A percentile compares a stretch with the other conserved stretches of the same genome.
Conservation (phyloP, 2,888 invertebrate species). For the Sericinus montela region DNA sequence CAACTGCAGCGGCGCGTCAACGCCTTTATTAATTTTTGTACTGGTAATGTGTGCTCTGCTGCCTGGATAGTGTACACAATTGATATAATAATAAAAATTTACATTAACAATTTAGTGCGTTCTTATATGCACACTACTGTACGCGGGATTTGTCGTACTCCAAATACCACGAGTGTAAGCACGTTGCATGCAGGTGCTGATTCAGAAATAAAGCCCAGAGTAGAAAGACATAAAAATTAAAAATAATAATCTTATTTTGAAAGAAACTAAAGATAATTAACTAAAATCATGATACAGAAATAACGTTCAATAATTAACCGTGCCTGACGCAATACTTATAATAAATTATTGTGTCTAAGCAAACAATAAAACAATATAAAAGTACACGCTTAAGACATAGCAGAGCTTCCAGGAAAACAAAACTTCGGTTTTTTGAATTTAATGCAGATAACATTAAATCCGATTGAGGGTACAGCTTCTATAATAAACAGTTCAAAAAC, state of each 20-base stretch:
- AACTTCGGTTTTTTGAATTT: constrained; percentile 30
- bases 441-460: constrained; percentile 26
- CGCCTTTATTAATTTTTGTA: constrained; percentile 47
- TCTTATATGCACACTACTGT: neutral
- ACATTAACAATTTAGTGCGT: neutral
- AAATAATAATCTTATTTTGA: no score
- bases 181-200: no score
- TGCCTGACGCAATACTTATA: no score
- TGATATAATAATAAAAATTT: constrained; percentile 16
- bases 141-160: no score
- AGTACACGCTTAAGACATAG: constrained; percentile 37
- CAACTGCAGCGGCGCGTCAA: constrained; percentile 29
- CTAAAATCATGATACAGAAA: no score
- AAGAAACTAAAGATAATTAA: no score
- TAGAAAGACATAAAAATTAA: no score
- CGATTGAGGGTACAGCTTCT: constrained; percentile 34
- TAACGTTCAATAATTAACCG: no score
- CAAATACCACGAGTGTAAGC: neutral
- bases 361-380: constrained; percentile 12
- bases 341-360: no score
- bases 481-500: constrained; percentile 66
- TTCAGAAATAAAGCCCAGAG: no score
- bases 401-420: constrained; percentile 49
- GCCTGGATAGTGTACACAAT: constrained; percentile 35
- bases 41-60: constrained; percentile 70